phyloP scores from a whole-genome alignment of 1,140 invertebrate species.

The Carposina sasakii region DNA sequence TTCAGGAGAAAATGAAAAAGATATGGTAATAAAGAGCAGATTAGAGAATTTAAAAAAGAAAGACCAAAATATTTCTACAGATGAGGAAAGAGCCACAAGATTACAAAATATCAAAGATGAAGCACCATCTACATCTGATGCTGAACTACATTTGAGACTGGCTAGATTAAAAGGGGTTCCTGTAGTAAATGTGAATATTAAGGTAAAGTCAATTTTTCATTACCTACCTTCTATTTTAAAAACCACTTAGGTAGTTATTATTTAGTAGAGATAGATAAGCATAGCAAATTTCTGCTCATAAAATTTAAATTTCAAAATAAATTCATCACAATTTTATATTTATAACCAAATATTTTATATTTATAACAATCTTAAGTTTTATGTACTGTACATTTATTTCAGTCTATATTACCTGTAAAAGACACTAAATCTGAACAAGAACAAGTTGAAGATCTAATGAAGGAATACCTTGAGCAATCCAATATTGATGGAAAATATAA shows the following conservation, averaged over 20 bases:
- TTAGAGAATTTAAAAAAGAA: slow-evolving; percentile 52
- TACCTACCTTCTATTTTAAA: too few relatives aligned
- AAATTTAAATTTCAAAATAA: too few relatives aligned
- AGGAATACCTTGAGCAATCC: slow-evolving; percentile 74
- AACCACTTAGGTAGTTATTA: too few relatives aligned
- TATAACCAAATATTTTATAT: slow-evolving; percentile 16
- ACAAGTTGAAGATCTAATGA: slow-evolving; percentile 75
- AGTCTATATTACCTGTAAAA: slow-evolving; percentile 40
- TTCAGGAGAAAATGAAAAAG: slow-evolving; percentile 35
- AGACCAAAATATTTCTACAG: slow-evolving; percentile 53
- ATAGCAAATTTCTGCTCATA: too few relatives aligned
- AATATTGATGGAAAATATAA: slow-evolving; percentile 67
- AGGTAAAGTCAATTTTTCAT: too few relatives aligned
- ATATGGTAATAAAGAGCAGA: slow-evolving; percentile 69
- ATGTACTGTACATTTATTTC: slow-evolving; percentile 21
- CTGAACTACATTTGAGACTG: slow-evolving; percentile 71
- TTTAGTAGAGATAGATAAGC: too few relatives aligned
- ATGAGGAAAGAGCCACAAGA: slow-evolving; percentile 73
- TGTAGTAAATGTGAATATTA: too few relatives aligned
- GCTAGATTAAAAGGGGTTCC: slow-evolving; percentile 73
- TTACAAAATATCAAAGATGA: slow-evolving; percentile 75
- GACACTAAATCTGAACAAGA: slow-evolving; percentile 75
- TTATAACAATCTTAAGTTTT: slow-evolving; percentile 11
- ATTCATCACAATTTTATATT: background rate
- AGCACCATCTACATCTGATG: slow-evolving; percentile 61